Conservation (phyloP, 2,888 invertebrate species). For the Syrphus vitripennis region DNA sequence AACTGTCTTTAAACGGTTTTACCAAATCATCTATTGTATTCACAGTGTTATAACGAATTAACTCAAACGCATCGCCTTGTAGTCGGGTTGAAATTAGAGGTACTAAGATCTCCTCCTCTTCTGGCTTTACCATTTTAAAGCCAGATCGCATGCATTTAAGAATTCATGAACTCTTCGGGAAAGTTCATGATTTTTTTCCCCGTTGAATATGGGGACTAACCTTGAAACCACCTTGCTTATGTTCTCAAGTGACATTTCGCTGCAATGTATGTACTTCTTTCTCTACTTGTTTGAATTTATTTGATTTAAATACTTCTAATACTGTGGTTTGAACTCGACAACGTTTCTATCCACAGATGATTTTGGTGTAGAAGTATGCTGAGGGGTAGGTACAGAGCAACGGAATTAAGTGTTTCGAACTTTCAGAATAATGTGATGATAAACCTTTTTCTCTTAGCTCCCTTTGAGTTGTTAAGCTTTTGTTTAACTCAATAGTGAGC, state of each 20-base stretch:
- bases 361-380: too few relatives aligned
- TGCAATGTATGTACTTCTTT: too few relatives aligned
- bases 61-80: too few relatives aligned
- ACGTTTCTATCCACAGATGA: neutral
- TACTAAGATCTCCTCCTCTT: neutral
- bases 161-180: neutral
- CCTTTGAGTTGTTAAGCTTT: neutral
- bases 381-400: neutral
- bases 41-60: too few relatives aligned
- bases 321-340: neutral
- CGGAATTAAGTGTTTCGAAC: neutral
- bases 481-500: neutral
- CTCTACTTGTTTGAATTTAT: too few relatives aligned
- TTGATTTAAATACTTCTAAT: neutral
- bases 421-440: neutral
- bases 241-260: neutral
- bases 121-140: neutral
- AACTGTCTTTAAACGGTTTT: too few relatives aligned
- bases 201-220: neutral
- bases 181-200: neutral
- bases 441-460: neutral
- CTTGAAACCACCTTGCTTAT: too few relatives aligned
- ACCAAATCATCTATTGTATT: too few relatives aligned
- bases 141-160: neutral
- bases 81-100: neutral